These are phyloP conservation scores for Melanchra persicariae DNA, from an alignment of 2,888 invertebrate genomes.

Conservation along the genomic window DNA sequence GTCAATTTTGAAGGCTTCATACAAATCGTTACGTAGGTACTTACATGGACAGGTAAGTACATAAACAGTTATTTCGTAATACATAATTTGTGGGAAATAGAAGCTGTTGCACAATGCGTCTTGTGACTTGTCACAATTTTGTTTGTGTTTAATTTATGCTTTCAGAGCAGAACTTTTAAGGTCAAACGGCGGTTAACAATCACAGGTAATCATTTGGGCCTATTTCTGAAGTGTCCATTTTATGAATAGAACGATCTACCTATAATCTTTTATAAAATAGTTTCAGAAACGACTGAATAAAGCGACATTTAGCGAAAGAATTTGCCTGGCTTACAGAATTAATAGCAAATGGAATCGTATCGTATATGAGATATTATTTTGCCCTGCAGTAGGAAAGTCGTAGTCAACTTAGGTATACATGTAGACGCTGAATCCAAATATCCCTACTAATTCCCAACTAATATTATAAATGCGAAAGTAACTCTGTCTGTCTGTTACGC, in stretches of 20 bases:
- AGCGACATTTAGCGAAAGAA: neutral
- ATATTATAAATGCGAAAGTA: too few relatives aligned
- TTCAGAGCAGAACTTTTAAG: conserved; percentile 28
- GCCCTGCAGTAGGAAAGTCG: too few relatives aligned
- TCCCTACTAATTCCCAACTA: too few relatives aligned
- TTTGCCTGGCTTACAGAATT: neutral
- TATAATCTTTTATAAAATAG: neutral
- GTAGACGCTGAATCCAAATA: too few relatives aligned
- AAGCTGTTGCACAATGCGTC: conserved; percentile 66
- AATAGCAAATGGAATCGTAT: neutral
- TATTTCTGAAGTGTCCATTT: neutral
- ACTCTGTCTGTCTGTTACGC: too few relatives aligned
- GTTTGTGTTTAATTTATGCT: conserved; percentile 14
- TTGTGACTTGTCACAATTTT: conserved; percentile 17
- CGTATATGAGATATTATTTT: neutral
- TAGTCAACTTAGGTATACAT: too few relatives aligned
- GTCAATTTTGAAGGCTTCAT: conserved; percentile 46
- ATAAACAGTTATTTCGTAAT: conserved; percentile 66
- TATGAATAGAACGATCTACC: neutral
- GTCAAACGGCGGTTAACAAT: conserved; percentile 9
- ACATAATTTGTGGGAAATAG: conserved; percentile 71
- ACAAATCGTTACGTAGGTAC: conserved; percentile 22
- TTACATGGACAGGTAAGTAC: conserved; percentile 26
- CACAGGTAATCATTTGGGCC: neutral
- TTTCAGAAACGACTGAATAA: neutral